These are phyloP conservation scores for Ancistrus triradiatus DNA, from an alignment of 2,113 vertebrate genomes.

Conservation along the genomic window DNA sequence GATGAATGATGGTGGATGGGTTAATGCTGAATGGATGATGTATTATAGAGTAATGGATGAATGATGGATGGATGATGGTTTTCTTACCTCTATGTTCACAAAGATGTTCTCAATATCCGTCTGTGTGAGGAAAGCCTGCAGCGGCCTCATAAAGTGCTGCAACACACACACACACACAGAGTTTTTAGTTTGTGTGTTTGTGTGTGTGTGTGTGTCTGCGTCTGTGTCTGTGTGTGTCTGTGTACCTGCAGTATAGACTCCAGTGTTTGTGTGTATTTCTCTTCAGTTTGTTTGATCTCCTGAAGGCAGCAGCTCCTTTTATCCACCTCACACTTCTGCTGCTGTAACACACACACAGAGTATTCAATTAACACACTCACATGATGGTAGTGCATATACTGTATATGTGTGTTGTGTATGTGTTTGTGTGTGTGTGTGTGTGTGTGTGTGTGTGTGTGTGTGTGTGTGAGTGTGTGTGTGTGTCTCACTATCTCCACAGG, in stretches of 20 bases:
- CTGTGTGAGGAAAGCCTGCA: constrained; percentile 73
- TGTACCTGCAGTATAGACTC: constrained; percentile 81
- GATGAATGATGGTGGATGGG: too few species aligned
- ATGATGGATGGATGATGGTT: neutral
- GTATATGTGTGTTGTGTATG: too few species aligned
- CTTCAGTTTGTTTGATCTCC: constrained; percentile 84
- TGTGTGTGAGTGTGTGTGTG: constrained; percentile 11
- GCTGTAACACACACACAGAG: constrained; percentile 45
- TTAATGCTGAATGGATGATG: neutral
- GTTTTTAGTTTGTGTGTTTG: constrained; percentile 5
- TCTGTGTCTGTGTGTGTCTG: constrained; percentile 9
- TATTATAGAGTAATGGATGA: neutral
- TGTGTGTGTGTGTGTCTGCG: constrained; percentile 21
- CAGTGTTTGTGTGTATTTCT: constrained; percentile 83
- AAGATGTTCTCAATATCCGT: constrained; percentile 85
- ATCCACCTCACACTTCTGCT: constrained; percentile 75
- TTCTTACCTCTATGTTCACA: constrained; percentile 80
- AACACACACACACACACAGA: constrained; percentile 14
- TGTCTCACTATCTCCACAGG: constrained; percentile 61
- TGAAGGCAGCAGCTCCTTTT: constrained; percentile 84
- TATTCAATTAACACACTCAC: neutral
- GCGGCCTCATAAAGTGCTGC: constrained; percentile 86
- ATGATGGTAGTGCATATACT: too few species aligned
- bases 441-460: neutral
- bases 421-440: too few species aligned